Percentiles rank a stretch among this genome's conserved stretches.
Conservation (phyloP, 2,113 vertebrate genomes). For the Rhea pennata region DNA sequence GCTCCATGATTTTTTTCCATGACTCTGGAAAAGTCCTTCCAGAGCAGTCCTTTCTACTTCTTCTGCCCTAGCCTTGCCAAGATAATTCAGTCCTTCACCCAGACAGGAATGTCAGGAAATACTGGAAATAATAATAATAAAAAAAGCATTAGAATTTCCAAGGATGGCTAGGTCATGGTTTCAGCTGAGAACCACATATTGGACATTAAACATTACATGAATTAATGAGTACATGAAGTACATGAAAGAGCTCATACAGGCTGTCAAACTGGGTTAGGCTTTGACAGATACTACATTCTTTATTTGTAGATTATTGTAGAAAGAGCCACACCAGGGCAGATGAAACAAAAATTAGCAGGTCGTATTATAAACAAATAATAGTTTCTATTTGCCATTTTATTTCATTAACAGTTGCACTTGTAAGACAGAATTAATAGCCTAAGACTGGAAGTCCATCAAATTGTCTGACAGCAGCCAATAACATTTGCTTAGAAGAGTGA, state of each 20-base stretch:
- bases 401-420: background rate
- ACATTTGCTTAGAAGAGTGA: background rate
- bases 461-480: background rate
- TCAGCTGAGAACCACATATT: background rate
- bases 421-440: background rate
- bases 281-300: background rate
- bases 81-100: background rate
- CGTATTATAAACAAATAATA: background rate
- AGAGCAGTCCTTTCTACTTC: background rate
- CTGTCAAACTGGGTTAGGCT: background rate
- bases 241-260: rapidly evolving
- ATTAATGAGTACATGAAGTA: too few relatives aligned
- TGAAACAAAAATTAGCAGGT: background rate
- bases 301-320: rapidly evolving
- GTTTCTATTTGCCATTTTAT: background rate
- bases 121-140: background rate
- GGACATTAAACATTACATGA: background rate
- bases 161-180: background rate
- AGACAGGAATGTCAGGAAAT: background rate
- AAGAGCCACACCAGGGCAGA: background rate
- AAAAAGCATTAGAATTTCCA: background rate
- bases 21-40: background rate
- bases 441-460: background rate
- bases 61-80: background rate
- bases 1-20: background rate